A percentile compares a stretch with the other conserved stretches of the same genome.
Conservation (phyloP, 2,888 invertebrate species). For the Sphaerophoria taeniata region DNA sequence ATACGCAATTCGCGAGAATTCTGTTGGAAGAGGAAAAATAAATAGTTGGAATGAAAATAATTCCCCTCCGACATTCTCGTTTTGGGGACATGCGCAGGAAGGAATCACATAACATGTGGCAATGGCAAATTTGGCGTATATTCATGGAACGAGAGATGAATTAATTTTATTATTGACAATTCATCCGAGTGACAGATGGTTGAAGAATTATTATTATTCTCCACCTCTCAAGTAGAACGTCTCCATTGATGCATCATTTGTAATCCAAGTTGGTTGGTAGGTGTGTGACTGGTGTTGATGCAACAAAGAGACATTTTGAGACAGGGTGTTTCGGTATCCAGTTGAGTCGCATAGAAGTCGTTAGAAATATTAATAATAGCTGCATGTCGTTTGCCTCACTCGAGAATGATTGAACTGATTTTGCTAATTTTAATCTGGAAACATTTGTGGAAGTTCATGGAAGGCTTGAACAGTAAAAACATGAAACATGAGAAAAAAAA, state of each 20-base stretch:
- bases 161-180: conserved; percentile 45
- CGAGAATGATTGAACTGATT: no score
- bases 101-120: conserved; percentile 61
- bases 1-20: conserved; percentile 4
- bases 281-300: no score
- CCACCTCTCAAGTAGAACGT: neutral
- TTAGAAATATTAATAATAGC: no score
- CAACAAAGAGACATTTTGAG: neutral
- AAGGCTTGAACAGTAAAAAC: no score
- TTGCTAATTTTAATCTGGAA: no score
- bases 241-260: neutral
- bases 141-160: conserved; percentile 34
- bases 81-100: conserved; percentile 46
- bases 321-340: neutral
- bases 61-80: neutral
- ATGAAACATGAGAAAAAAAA: no score
- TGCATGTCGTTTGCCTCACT: no score
- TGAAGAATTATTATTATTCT: conserved; percentile 8
- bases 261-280: no score
- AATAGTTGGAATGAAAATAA: conserved; percentile 18
- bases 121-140: conserved; percentile 16
- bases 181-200: conserved; percentile 52
- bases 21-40: conserved; percentile 9
- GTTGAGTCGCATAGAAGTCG: no score
- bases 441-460: no score